Evolutionary conservation across 2,888 invertebrate species (phyloP).

Genomic region (Erebia palarica): DNA sequence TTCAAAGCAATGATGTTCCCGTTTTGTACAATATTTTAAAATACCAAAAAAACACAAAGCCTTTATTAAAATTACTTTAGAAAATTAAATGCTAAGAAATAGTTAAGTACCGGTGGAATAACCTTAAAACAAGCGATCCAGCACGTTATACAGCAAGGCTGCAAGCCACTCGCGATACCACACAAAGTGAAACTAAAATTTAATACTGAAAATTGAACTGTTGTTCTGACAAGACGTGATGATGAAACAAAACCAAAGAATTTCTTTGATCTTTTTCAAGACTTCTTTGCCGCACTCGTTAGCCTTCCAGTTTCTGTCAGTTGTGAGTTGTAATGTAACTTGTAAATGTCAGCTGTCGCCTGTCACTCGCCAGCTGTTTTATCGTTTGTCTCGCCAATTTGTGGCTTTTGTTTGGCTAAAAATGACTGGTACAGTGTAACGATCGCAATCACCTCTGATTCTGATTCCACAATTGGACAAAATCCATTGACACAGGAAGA

Average conservation of each 20-base stretch:
- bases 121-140: conserved; percentile 32
- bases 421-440: too few relatives aligned
- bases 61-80: conserved; percentile 1
- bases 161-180: background rate
- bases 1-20: too few relatives aligned
- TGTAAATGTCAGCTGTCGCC: too few relatives aligned
- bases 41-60: background rate
- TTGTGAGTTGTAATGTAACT: background rate
- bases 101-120: conserved; percentile 41
- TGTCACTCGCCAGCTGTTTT: too few relatives aligned
- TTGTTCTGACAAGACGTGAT: conserved; percentile 5
- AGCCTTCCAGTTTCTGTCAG: background rate
- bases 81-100: conserved; percentile 21
- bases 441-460: too few relatives aligned
- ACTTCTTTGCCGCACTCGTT: conserved; percentile 24
- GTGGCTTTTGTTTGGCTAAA: too few relatives aligned
- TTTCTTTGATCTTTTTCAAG: conserved; percentile 5
- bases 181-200: conserved; percentile 26
- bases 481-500: too few relatives aligned
- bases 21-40: too few relatives aligned
- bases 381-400: too few relatives aligned
- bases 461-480: too few relatives aligned
- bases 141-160: conserved; percentile 8
- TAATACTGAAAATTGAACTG: background rate
- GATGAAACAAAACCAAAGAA: conserved; percentile 24